Evolutionary conservation across 2,888 invertebrate species (phyloP).

Genomic region (Drosophila helvetica): DNA sequence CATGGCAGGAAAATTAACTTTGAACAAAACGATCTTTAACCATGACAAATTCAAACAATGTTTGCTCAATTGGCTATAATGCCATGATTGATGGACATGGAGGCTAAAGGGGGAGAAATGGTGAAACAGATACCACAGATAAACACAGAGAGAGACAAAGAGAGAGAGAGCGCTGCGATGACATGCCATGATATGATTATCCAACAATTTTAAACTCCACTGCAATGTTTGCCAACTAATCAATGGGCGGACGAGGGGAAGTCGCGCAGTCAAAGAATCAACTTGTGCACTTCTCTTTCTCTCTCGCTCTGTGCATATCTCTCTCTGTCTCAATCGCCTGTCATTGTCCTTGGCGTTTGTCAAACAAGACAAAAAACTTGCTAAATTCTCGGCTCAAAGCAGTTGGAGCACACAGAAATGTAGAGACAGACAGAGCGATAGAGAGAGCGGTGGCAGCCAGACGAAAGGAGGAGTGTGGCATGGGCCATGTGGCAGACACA

Average conservation of each 20-base stretch:
- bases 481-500: neutral
- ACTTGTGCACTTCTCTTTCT: neutral
- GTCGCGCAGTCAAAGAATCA: constrained; percentile 13
- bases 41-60: constrained; percentile 63
- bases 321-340: constrained; percentile 15
- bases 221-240: constrained; percentile 55
- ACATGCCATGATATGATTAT: constrained; percentile 64
- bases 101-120: constrained; percentile 5
- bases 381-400: constrained; percentile 57
- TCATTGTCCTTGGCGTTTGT: constrained; percentile 63
- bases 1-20: constrained; percentile 47
- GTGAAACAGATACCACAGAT: neutral
- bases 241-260: constrained; percentile 22
- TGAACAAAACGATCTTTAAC: constrained; percentile 46
- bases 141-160: neutral
- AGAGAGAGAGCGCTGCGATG: constrained; percentile 15
- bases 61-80: constrained; percentile 66
- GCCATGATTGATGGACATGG: constrained; percentile 55
- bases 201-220: constrained; percentile 57
- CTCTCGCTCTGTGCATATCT: neutral
- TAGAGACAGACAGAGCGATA: constrained; percentile 20
- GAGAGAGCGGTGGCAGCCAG: neutral
- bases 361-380: constrained; percentile 63
- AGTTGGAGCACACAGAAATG: constrained; percentile 58
- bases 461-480: too few species aligned